Evolutionary conservation across 2,888 invertebrate species (phyloP).

Genomic region (Exocentrus adspersus): DNA sequence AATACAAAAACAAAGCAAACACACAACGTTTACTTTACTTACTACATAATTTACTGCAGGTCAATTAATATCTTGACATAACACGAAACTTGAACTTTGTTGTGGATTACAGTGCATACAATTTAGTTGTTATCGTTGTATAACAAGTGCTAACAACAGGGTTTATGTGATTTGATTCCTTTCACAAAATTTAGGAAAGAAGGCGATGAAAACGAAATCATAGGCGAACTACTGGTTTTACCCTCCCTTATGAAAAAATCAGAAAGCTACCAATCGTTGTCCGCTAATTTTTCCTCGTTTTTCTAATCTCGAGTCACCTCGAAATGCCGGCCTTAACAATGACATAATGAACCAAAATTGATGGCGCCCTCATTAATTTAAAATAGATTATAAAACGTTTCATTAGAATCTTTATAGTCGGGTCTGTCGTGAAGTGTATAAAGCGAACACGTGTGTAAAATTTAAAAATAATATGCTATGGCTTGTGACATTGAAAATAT

Average conservation of each 20-base stretch:
- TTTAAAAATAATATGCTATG: neutral
- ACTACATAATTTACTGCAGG: neutral
- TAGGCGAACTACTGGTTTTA: too few relatives aligned
- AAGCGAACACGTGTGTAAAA: neutral
- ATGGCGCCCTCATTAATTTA: neutral
- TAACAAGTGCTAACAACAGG: too few relatives aligned
- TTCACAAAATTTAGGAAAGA: too few relatives aligned
- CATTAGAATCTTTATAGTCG: neutral
- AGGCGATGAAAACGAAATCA: too few relatives aligned
- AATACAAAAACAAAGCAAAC: neutral
- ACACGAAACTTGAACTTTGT: neutral
- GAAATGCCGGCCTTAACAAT: neutral
- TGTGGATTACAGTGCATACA: too few relatives aligned
- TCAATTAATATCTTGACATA: neutral
- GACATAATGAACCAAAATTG: neutral
- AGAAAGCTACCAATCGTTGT: too few relatives aligned
- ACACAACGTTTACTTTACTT: neutral
- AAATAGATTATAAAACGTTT: neutral
- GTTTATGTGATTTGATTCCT: too few relatives aligned
- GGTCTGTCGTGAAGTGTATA: neutral
- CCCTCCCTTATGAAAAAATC: too few relatives aligned
- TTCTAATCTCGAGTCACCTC: neutral
- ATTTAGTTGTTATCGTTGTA: too few relatives aligned
- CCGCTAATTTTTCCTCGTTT: too few relatives aligned
- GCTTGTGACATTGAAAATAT: neutral